Evolutionary conservation across 2,113 vertebrate genomes (phyloP).

Genomic region (Charina bottae): DNA sequence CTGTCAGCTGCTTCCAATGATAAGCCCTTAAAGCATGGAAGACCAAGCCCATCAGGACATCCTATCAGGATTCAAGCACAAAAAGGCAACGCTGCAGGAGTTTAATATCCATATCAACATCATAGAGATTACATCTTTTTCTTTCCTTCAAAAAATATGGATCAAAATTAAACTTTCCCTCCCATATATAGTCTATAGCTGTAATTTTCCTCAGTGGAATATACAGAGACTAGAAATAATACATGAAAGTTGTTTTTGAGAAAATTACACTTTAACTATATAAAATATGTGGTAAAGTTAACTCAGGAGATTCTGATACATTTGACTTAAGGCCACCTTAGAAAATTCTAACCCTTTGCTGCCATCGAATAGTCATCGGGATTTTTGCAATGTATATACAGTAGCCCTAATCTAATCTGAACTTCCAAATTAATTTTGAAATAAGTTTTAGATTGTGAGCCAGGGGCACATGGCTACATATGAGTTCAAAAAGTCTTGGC

Average conservation of each 20-base stretch:
- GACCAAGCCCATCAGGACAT: constrained; percentile 53
- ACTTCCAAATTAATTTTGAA: not conserved
- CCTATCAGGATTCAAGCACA: constrained; percentile 52
- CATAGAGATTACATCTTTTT: constrained; percentile 38
- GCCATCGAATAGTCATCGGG: not conserved
- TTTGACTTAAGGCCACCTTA: not conserved
- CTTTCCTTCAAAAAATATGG: constrained; percentile 31
- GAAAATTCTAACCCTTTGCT: not conserved
- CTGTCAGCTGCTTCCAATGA: constrained; percentile 61
- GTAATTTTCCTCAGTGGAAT: constrained; percentile 6
- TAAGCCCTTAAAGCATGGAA: constrained; percentile 63
- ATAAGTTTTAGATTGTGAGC: too few relatives aligned
- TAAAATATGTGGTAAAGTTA: not conserved
- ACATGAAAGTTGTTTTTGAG: not conserved
- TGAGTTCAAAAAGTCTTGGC: not conserved
- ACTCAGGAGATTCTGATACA: not conserved
- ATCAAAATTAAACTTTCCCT: constrained; percentile 25
- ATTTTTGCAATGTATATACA: not conserved
- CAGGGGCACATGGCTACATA: not conserved
- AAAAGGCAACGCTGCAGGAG: constrained; percentile 40
- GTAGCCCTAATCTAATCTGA: not conserved
- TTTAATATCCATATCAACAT: constrained; percentile 57
- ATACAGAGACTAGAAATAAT: constrained; percentile 9
- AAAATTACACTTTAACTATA: not conserved
- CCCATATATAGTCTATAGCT: constrained; percentile 42